Evolutionary conservation across 2,113 vertebrate species (phyloP), one percentile per base, ranked within the genome.

Genomic region (Paramisgurnus dabryanus): DNA sequence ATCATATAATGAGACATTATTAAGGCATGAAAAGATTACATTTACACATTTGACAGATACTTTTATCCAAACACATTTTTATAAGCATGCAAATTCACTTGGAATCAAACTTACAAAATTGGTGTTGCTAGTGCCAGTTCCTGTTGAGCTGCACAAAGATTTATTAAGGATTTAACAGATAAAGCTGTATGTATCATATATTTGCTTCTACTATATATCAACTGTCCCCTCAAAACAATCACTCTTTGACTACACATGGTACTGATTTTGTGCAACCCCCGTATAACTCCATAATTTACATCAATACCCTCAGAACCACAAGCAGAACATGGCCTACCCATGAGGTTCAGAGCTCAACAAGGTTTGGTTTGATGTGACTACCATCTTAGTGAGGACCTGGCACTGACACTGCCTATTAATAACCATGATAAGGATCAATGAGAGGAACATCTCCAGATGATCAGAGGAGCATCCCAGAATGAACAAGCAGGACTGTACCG

Each of bases 381-480:
- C 43, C 47, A 78, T 57, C 79, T 68, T 73, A 80, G 61, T 65
- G 64, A n/a, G 73, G 73, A 64, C 34, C 60, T 76, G 74, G 45
- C 13, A 64, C 73, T 76, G 73, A 60, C 73, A 47, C 47, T 84
- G 82, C 77, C 65, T 76, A 66, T 76, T 71, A 67, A 83, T 86
- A 89, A 76, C 84, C 66, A 75, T 87, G 84, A 74, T 83, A 76
- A 79, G 58, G 82, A 88, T 89, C 87, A 88, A 85, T 90, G 85
- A 81, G 68, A 82, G 81, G 86, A 86, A 72, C 85, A 83, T 87
- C 87, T 82, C 87, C 70, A 85, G 83, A 85, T 75, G 80, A 81
- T 89, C 85, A 88, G 88, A 87, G 85, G 79, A 75, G 84, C 84
- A 64, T 72, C 83, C 67, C 87, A 87, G 88, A 89, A 88, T 89